Base-by-base conservation (phyloP, 2,797 vertebrate species). In the Argentina silus region DNA sequence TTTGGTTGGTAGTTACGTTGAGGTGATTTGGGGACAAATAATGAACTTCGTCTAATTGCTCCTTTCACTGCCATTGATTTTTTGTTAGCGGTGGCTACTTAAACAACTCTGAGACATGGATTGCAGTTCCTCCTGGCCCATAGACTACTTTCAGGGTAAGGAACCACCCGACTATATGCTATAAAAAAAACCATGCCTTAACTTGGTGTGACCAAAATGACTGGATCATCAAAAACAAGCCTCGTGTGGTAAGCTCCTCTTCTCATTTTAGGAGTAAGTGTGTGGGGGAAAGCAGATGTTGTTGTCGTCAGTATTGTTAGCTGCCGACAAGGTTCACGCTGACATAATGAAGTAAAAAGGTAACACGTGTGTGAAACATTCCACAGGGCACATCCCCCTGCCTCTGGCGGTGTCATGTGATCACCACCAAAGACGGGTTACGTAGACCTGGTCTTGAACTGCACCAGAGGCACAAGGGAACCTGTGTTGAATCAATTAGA, bases 351-450 rank as follows among this genome's bases (percentile, higher is more conserved):
- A n/a, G n/a, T 44, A 17, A 23, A 27, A 67, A 45, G 45, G 15
- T 68, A 77, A 42, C 67, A 5, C n/a, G 67, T 64, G 76, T 77
- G 75, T 75, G 76, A 86, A 83, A 89, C 75, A 85, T 89, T 91
- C 85, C 78, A 70, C 21, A 70, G 70, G 42, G 70, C 68, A 42
- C 43, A 0, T 67, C 69, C n/a, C 45, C 3, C 56, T 15, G 9
- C 67, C 57, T 23, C 15, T 10, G 43, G 62, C 55, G 44, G 42
- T 0, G 57, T 81, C 75, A 86, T 73, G 78, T 87, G 87, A 86
- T 36, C 62, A 1, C 15, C 0, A 5, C 66, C 4, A 27, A 43
- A 27, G 74, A 44, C 71, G 0, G 5, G 45, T 69, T 62, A 74
- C n/a, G 74, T 43, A 27, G 0, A 27, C 27, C 0, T 19, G 48